Evolutionary conservation across 2,113 vertebrate genomes (phyloP).

Genomic region (Podarcis raffonei): DNA sequence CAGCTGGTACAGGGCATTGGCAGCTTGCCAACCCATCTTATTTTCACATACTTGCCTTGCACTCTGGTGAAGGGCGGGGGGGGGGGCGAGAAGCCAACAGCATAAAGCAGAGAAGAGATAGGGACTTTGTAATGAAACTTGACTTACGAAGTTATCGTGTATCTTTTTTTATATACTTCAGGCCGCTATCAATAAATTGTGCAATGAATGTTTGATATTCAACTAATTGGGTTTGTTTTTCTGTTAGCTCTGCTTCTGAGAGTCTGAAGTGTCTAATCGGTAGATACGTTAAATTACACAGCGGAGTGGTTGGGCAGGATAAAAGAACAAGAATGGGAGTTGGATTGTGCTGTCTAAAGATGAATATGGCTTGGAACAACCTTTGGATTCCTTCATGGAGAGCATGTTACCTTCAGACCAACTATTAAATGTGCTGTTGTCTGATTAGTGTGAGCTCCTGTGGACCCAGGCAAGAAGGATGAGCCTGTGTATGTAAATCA

Average conservation of each 20-base stretch:
- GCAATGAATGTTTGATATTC: not conserved
- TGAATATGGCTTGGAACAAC: not conserved
- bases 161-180: not conserved
- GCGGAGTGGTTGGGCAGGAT: too few relatives aligned
- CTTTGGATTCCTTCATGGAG: not conserved
- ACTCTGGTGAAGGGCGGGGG: not conserved
- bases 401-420: not conserved
- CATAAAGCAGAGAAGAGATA: not conserved
- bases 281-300: not conserved
- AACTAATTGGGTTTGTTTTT: not conserved
- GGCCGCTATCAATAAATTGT: not conserved
- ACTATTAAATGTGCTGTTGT: not conserved
- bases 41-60: conserved; percentile 41
- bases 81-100: not conserved
- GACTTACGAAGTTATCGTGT: not conserved
- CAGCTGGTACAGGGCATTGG: conserved; percentile 51
- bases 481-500: not conserved
- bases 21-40: conserved; percentile 40
- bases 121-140: not conserved
- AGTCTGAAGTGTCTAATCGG: not conserved
- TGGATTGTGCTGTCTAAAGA: not conserved
- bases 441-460: too few relatives aligned
- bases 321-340: not conserved
- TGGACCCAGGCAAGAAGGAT: too few relatives aligned
- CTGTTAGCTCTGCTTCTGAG: not conserved